phyloP scores from a whole-genome alignment of 1,140 invertebrate genomes.

The Epicauta chinensis region DNA sequence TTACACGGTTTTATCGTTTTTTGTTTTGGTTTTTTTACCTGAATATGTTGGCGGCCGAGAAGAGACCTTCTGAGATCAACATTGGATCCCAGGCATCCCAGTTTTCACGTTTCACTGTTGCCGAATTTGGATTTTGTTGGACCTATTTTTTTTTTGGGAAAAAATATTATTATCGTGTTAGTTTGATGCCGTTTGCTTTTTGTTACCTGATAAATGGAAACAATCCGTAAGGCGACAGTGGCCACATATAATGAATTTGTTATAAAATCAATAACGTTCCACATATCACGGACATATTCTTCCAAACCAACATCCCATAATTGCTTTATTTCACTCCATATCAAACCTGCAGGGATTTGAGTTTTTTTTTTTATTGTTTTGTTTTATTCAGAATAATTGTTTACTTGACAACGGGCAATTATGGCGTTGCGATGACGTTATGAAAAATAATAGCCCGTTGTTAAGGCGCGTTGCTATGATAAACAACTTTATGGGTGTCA shows the following conservation, averaged over 20 bases:
- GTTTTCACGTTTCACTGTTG: conserved; percentile 46
- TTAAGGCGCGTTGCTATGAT: no score
- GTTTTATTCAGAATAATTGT: no score
- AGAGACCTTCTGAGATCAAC: conserved; percentile 92
- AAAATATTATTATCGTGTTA: neutral
- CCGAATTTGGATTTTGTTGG: conserved; percentile 32
- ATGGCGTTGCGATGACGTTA: no score
- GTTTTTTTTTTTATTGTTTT: no score
- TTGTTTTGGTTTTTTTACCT: conserved; percentile 47
- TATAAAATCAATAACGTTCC: conserved; percentile 98
- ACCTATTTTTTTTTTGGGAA: conserved; percentile 24
- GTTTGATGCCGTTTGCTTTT: no score
- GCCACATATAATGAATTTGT: conserved; percentile 97
- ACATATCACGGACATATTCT: conserved; percentile 97
- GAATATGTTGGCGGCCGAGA: conserved; percentile 96
- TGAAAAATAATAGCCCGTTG: no score
- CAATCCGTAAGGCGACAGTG: conserved; percentile 87
- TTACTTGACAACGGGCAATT: no score
- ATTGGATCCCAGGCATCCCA: conserved; percentile 98
- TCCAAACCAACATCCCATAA: conserved; percentile 94
- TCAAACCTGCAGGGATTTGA: conserved; percentile 65
- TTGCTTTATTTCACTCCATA: conserved; percentile 99
- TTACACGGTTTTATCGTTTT: no score
- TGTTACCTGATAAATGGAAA: conserved; percentile 83
- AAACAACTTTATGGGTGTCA: no score